phyloP scores from a whole-genome alignment of 1,140 invertebrate genomes.

The Lepidostoma basale region DNA sequence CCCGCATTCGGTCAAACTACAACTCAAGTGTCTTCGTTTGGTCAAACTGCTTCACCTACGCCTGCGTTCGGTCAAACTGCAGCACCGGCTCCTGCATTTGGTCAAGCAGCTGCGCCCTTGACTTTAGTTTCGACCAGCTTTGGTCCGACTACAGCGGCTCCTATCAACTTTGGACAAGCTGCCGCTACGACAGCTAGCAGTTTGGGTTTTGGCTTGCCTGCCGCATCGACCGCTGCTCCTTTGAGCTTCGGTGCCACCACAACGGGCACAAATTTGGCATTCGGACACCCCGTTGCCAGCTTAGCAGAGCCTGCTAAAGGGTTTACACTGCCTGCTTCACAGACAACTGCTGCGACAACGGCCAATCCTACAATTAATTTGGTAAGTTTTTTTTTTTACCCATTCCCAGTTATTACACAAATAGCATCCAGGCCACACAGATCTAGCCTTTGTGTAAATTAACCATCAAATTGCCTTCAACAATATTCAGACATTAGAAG shows the following conservation, averaged over 20 bases:
- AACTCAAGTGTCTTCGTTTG: neutral
- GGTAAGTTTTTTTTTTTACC: neutral
- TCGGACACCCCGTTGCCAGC: slow-evolving; percentile 21
- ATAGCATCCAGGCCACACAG: neutral
- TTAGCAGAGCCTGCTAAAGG: neutral
- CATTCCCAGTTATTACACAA: neutral
- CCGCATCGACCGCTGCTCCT: slow-evolving; percentile 30
- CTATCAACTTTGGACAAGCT: neutral
- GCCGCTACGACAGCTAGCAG: neutral
- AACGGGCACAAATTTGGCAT: neutral
- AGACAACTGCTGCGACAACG: too few species aligned
- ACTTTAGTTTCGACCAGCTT: neutral
- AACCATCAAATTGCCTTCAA: neutral
- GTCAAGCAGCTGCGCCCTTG: neutral
- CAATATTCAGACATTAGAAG: neutral
- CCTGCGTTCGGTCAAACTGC: neutral
- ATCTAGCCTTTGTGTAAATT: neutral
- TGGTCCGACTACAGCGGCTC: neutral
- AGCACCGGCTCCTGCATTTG: slow-evolving; percentile 14
- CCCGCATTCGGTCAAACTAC: neutral
- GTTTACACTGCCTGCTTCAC: slow-evolving; percentile 3
- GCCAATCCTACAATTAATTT: slow-evolving; percentile 3
- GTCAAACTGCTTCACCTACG: neutral
- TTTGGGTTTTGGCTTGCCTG: slow-evolving; percentile 16
- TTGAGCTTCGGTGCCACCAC: slow-evolving; percentile 15